Evolutionary conservation across 2,113 vertebrate species (phyloP).

Genomic region (Macrotus californicus): DNA sequence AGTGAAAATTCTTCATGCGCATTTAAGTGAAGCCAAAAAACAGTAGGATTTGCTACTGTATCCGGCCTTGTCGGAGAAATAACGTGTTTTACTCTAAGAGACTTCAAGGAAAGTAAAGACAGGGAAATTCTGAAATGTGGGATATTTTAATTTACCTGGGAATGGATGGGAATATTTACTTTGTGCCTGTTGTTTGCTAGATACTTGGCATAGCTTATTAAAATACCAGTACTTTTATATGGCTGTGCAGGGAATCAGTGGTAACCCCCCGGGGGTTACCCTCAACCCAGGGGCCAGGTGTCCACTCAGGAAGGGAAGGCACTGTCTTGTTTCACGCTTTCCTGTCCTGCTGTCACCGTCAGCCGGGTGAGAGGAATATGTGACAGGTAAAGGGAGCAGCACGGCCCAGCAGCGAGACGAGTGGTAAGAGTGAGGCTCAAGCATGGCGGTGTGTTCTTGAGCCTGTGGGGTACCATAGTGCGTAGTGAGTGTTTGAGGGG

Average conservation of each 20-base stretch:
- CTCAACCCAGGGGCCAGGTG: not conserved
- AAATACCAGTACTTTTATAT: not conserved
- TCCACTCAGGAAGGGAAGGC: not conserved
- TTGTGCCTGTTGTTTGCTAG: not conserved
- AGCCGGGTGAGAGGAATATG: not conserved
- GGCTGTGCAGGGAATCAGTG: not conserved
- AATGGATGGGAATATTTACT: not conserved
- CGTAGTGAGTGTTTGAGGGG: not conserved
- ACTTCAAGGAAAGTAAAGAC: not conserved
- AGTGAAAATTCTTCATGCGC: not conserved
- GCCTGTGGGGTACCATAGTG: rapidly evolving
- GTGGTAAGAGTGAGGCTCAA: not conserved
- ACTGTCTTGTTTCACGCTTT: not conserved
- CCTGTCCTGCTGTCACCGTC: rapidly evolving
- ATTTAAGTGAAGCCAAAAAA: not conserved
- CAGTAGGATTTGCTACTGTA: not conserved
- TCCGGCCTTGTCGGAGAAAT: not conserved
- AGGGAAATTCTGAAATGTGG: not conserved
- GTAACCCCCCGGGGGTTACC: not conserved
- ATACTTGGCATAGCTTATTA: not conserved
- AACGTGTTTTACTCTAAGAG: not conserved
- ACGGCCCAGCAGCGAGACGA: rapidly evolving
- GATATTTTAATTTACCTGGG: not conserved
- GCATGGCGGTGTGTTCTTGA: not conserved
- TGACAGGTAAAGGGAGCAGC: not conserved